phyloP scores from a whole-genome alignment of 2,797 vertebrate species.

The Cossypha caffra region DNA sequence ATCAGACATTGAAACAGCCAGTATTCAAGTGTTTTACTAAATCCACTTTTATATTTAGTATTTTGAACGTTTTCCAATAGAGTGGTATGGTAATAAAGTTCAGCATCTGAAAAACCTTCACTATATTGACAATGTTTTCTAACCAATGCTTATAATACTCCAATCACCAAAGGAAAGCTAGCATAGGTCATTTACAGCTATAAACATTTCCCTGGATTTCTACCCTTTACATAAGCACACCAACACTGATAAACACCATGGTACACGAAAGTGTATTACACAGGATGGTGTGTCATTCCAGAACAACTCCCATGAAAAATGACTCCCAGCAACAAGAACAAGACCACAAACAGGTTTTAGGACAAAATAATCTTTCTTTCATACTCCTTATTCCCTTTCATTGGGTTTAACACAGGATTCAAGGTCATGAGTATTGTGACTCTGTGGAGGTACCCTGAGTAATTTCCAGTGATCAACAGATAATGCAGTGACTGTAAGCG shows the following conservation, averaged over 20 bases:
- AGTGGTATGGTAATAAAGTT: background rate
- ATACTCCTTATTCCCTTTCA: constrained; percentile 41
- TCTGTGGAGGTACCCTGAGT: background rate
- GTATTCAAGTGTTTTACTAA: background rate
- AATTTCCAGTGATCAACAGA: constrained; percentile 35
- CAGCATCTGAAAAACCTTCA: background rate
- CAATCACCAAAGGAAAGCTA: background rate
- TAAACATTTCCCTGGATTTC: background rate
- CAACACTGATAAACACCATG: background rate
- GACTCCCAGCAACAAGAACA: background rate
- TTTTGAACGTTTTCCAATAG: background rate
- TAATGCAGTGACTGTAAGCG: background rate
- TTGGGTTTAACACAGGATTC: background rate
- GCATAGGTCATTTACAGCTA: background rate
- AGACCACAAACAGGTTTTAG: background rate
- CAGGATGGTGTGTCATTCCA: background rate
- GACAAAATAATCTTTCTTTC: constrained; percentile 29
- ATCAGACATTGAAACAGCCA: constrained; percentile 19
- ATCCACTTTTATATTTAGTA: background rate
- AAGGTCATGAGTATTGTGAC: constrained; percentile 35
- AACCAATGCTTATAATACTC: background rate
- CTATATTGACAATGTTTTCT: background rate
- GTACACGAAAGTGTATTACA: background rate
- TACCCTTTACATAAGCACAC: background rate
- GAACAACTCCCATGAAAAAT: background rate